Percentiles rank a stretch among this genome's conserved stretches.
These are phyloP conservation scores for Drosophila emarginata DNA, from an alignment of 2,888 invertebrate genomes.

Conservation along the genomic window DNA sequence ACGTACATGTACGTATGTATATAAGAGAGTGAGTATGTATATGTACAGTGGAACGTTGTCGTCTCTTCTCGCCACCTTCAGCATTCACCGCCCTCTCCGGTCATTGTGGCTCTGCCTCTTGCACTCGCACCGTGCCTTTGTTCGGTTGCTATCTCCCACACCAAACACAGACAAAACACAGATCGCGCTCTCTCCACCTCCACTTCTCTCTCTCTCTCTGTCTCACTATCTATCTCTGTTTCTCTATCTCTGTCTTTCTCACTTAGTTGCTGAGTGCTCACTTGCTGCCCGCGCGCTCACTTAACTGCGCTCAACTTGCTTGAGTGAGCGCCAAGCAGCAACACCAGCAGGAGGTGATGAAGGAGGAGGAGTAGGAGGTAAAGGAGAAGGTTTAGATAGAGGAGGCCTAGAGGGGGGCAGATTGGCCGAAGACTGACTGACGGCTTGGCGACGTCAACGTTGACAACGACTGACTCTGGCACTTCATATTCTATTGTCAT, in stretches of 20 bases:
- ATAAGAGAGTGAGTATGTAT: constrained; percentile 2
- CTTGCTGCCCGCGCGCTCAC: constrained; percentile 7
- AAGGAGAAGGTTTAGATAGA: constrained; percentile 25
- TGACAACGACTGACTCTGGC: constrained; percentile 19
- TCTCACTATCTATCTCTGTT: constrained; percentile 1
- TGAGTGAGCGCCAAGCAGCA: constrained; percentile 20
- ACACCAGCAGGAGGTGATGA: constrained; percentile 11
- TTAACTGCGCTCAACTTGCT: constrained; percentile 9
- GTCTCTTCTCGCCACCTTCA: not conserved
- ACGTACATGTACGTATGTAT: constrained; percentile 20
- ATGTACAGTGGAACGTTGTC: constrained; percentile 1
- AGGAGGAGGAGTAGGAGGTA: constrained; percentile 4
- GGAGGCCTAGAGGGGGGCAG: not conserved
- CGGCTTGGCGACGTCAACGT: not conserved
- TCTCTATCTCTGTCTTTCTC: not conserved
- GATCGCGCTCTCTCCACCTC: constrained; percentile 7
- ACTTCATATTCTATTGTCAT: constrained; percentile 77
- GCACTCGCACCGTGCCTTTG: not conserved
- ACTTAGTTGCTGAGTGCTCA: constrained; percentile 4
- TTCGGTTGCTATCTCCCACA: constrained; percentile 17
- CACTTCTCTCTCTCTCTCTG: not conserved
- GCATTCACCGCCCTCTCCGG: not conserved
- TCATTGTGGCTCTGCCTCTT: not conserved
- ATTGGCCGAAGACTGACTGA: not conserved
- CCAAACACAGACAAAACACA: not conserved